Conservation (phyloP, 2,797 vertebrate species). For the Gymnothorax javanicus region DNA sequence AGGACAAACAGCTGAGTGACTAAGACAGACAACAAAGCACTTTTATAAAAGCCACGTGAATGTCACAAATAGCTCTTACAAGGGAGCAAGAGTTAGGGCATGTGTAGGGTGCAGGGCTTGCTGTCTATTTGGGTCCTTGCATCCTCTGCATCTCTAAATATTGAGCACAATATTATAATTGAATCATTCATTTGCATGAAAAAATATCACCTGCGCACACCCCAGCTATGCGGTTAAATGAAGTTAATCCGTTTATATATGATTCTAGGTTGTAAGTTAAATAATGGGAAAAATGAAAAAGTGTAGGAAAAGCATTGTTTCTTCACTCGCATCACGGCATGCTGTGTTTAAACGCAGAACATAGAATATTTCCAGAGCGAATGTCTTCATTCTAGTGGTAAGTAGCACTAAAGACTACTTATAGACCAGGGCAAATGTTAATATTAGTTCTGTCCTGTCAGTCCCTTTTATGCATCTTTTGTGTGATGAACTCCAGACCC, state of each 20-base stretch:
- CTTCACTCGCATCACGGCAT: neutral
- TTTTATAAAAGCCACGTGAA: neutral
- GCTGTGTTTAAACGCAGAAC: neutral
- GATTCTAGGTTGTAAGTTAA: neutral
- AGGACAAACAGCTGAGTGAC: neutral
- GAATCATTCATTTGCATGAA: neutral
- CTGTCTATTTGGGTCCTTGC: neutral
- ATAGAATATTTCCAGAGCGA: neutral
- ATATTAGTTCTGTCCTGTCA: neutral
- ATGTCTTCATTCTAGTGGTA: neutral
- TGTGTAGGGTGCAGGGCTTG: neutral
- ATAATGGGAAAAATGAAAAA: neutral
- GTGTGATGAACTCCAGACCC: neutral
- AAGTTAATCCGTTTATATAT: conserved; percentile 13
- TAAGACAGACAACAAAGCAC: neutral
- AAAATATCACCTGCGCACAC: neutral
- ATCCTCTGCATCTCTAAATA: neutral
- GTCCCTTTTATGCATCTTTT: no score
- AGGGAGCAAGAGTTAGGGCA: neutral
- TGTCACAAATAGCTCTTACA: neutral
- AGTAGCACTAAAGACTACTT: neutral
- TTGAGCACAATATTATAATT: neutral
- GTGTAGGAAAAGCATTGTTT: neutral
- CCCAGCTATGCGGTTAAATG: neutral
- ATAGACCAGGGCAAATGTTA: neutral